A percentile compares a stretch with the other conserved stretches of the same genome.
Evolutionary conservation across 1,140 invertebrate species (phyloP).

Genomic region (Lucilia sericata): DNA sequence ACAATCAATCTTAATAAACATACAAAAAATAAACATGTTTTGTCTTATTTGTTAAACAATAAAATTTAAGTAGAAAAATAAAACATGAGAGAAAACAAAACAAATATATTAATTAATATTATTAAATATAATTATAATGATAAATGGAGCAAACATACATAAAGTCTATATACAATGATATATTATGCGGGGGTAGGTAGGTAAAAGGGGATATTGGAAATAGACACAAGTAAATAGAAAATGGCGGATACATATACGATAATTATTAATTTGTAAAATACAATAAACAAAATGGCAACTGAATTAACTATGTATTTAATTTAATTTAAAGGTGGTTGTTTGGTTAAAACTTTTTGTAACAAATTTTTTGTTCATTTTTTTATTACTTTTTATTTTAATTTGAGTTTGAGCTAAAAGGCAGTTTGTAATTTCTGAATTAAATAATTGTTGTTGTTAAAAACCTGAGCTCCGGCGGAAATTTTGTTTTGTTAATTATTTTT

Average conservation of each 20-base stretch:
- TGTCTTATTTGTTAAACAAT: not conserved
- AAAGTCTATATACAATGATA: conserved; percentile 16
- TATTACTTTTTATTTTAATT: not conserved
- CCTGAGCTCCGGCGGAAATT: conserved; percentile 25
- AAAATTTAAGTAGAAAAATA: not conserved
- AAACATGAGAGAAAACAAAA: not conserved
- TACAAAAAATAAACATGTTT: not conserved
- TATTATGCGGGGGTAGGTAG: not conserved
- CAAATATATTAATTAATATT: not conserved
- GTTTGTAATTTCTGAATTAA: not conserved
- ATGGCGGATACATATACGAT: not conserved
- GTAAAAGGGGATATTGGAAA: not conserved
- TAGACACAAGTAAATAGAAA: not conserved
- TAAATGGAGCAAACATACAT: not conserved
- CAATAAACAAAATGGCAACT: conserved; percentile 15
- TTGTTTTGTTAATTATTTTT: not conserved
- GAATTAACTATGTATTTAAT: not conserved
- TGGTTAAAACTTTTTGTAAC: not conserved
- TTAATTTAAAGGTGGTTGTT: conserved; percentile 14
- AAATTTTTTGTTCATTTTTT: not conserved
- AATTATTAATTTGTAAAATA: conserved; percentile 12
- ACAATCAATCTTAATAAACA: not conserved
- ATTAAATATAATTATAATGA: not conserved
- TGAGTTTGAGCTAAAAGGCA: conserved; percentile 5
- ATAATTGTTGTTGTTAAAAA: not conserved